Conservation (phyloP, 2,888 invertebrate species). For the Plebejus anna region DNA sequence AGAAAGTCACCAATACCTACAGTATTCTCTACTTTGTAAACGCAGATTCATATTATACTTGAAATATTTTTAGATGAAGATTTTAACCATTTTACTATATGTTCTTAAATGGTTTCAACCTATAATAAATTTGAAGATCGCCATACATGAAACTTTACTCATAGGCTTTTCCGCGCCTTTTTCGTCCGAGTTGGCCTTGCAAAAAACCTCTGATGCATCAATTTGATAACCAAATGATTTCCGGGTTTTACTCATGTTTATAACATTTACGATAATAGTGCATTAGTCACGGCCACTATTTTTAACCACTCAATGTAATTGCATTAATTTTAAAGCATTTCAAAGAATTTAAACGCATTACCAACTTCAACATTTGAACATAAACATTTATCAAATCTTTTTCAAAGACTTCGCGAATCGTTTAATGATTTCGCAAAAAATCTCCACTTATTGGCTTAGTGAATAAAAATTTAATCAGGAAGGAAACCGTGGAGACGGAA, state of each 20-base stretch:
- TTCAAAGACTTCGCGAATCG: neutral
- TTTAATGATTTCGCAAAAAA: conserved; percentile 31
- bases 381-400: neutral
- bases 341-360: neutral
- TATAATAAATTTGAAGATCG: neutral
- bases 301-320: neutral
- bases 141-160: conserved; percentile 22
- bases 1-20: neutral
- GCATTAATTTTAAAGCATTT: neutral
- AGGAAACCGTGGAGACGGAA: conserved; percentile 59
- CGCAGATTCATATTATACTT: neutral
- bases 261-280: neutral
- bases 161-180: conserved; percentile 52
- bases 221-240: conserved; percentile 15
- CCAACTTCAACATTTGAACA: neutral
- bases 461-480: conserved; percentile 55
- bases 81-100: neutral
- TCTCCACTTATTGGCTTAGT: conserved; percentile 46
- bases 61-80: neutral
- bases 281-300: neutral
- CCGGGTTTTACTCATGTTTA: conserved; percentile 14
- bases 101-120: neutral
- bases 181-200: conserved; percentile 45
- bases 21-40: neutral
- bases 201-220: conserved; percentile 39